Conservation (phyloP, 2,113 vertebrate genomes). For the Megaceryle torquata region DNA sequence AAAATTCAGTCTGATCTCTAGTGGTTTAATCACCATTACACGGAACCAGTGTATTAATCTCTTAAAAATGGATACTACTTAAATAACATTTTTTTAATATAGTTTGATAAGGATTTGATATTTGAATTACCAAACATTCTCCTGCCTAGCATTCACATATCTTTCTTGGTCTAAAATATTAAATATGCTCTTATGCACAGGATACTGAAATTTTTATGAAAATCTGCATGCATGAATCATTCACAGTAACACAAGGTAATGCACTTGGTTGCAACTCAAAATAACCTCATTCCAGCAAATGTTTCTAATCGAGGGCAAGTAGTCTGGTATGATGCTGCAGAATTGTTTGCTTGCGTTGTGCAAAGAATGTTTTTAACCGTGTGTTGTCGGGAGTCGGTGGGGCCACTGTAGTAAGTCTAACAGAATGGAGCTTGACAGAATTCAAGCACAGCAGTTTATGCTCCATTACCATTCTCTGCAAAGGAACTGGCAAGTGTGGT, state of each 20-base stretch:
- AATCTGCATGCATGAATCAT: not conserved
- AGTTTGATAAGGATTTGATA: not conserved
- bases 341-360: not conserved
- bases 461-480: not conserved
- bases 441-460: not conserved
- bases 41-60: not conserved
- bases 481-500: not conserved
- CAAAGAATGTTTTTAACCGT: not conserved
- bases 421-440: not conserved
- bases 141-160: not conserved
- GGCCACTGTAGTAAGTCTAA: not conserved
- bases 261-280: not conserved
- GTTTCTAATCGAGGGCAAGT: not conserved
- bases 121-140: not conserved
- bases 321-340: not conserved
- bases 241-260: not conserved
- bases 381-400: not conserved
- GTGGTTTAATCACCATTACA: not conserved
- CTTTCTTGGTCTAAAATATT: not conserved
- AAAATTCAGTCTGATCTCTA: not conserved
- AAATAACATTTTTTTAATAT: not conserved
- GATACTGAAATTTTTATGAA: not conserved
- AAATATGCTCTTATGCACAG: not conserved
- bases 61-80: not conserved
- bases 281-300: not conserved